Base-by-base conservation (phyloP, 2,888 invertebrate genomes). In the Drosophila mayaguana region DNA sequence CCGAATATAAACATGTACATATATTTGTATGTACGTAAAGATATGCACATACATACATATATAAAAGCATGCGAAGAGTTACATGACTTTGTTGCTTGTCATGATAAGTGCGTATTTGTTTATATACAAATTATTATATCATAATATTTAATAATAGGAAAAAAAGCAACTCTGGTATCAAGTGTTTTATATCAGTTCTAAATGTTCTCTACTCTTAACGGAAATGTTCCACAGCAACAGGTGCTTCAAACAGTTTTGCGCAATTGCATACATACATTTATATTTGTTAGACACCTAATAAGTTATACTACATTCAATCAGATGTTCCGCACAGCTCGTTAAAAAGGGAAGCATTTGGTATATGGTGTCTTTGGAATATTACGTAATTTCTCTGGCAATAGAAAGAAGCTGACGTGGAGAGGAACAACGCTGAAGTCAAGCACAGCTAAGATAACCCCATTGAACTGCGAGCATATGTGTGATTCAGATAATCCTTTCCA, bases 371-470 rank as follows among this genome's bases (percentile, higher is more conserved):
- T 32, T 32, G 9, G n/a, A 66, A 28, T 42, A 40, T 69, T 70
- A 55, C 55, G 69, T 50, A 69, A 70, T 36, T 32, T 18, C 36
- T 69, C 54, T 61, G 61, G 40, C 34, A 1, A 11, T 20, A n/a
- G 11, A 25, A n/a, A 32, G 28, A 36, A 50, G 48, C 22, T 32
- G 48, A 69, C 36, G 61, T 69, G 61, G 36, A 55, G 22, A 16
- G 18, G n/a, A 36, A 16, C 28, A 9, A 38, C 18, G 51, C 51
- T 18, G 2, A 34, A 50, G 1, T n/a, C 8, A 45, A 8, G 11
- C 1, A 32, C 11, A 7, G 32, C 4, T 3, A 12, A 36, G 34
- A n/a, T n/a, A n/a, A 3, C 1, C 34, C 11, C 22, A 45, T 34
- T 2, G 28, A 14, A 3, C 20, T 46, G 28, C 12, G 11, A n/a